A percentile compares a stretch with the other conserved stretches of the same genome.
Evolutionary conservation across 2,888 invertebrate genomes (phyloP).

Genomic region (Brenthis daphne): DNA sequence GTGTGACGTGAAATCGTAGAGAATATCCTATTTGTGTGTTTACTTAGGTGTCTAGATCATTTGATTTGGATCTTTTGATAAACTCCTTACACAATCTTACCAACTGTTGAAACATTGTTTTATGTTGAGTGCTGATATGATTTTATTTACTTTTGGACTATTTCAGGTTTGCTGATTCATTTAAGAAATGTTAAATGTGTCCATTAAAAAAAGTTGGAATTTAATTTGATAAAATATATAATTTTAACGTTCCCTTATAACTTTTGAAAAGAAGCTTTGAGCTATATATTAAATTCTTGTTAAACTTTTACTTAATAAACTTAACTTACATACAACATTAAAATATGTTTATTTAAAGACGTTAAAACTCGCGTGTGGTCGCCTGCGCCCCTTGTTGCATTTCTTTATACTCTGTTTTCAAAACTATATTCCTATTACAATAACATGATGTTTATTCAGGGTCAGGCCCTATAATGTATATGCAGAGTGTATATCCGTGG

Average conservation of each 20-base stretch:
- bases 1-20: background rate
- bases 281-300: no score
- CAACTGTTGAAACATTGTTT: conserved; percentile 3
- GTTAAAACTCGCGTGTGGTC: background rate
- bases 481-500: no score
- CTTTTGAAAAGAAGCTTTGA: no score
- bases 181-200: no score
- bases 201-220: no score
- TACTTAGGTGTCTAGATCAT: background rate
- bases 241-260: no score
- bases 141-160: background rate
- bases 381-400: background rate
- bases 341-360: no score
- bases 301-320: no score
- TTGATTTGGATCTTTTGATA: background rate
- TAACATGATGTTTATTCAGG: conserved; percentile 10
- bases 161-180: no score
- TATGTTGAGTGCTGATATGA: background rate
- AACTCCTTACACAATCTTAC: background rate
- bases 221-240: no score
- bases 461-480: background rate
- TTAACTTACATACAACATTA: no score
- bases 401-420: background rate
- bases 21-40: background rate
- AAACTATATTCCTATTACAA: conserved; percentile 13